phyloP scores from a whole-genome alignment of 2,797 vertebrate genomes.

The Acrossocheilus wenchowensis region DNA sequence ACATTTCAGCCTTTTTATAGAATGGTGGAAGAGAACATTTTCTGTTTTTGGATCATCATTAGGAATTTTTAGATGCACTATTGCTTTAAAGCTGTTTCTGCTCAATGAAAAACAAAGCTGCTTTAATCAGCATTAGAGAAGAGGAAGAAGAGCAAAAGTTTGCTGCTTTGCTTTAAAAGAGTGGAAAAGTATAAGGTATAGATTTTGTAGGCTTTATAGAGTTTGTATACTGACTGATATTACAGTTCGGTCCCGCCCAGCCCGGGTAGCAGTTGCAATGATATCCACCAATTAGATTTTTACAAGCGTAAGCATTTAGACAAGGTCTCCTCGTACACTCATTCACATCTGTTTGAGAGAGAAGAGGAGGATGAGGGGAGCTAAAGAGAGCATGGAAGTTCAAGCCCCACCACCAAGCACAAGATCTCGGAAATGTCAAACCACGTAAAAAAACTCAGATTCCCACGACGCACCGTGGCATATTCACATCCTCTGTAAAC shows the following conservation, averaged over 20 bases:
- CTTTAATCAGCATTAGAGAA: conserved; percentile 4
- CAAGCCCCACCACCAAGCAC: conserved; percentile 69
- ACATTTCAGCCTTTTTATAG: not conserved
- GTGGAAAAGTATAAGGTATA: conserved; percentile 38
- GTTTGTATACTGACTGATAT: conserved; percentile 92
- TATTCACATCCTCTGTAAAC: not conserved
- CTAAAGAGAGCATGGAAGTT: conserved; percentile 53
- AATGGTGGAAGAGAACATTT: not conserved
- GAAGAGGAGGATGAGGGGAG: conserved; percentile 59
- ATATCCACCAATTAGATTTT: conserved; percentile 99
- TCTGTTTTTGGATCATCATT: not conserved
- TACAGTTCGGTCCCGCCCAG: conserved; percentile 96
- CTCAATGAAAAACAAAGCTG: not conserved
- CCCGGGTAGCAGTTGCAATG: conserved; percentile 94
- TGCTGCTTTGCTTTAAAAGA: conserved; percentile 40
- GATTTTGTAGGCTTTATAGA: not conserved
- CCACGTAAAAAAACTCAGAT: conserved; percentile 17
- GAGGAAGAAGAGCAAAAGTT: conserved; percentile 29
- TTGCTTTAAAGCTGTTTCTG: not conserved
- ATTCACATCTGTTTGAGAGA: conserved; percentile 89
- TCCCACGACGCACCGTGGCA: not conserved
- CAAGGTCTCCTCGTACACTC: conserved; percentile 93
- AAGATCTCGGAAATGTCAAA: not conserved
- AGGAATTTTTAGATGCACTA: not conserved
- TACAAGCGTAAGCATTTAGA: conserved; percentile 96